Evolutionary conservation across 92 coral and sea anemone genomes (phyloP).

Genomic region (Umimayanthus chanpuru): DNA sequence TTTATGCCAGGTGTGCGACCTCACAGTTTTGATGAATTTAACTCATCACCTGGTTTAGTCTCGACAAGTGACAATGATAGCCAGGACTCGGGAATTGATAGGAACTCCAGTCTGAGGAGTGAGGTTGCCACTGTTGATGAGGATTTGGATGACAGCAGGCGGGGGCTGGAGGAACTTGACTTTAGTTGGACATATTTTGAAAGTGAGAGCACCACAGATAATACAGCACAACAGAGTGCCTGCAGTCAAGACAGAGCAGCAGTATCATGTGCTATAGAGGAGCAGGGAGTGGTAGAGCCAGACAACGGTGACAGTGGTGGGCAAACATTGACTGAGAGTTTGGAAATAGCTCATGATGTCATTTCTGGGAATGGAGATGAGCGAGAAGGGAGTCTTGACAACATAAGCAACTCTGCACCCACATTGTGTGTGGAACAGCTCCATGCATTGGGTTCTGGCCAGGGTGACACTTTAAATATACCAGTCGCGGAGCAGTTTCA

Average conservation of each 20-base stretch:
- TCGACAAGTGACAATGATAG: constrained; percentile 64
- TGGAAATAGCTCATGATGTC: constrained; percentile 29
- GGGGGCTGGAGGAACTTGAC: constrained; percentile 42
- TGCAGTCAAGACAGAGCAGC: background rate
- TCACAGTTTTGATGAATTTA: constrained; percentile 59
- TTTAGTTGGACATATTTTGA: constrained; percentile 81
- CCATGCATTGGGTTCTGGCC: background rate
- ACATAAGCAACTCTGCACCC: background rate
- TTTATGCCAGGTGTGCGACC: constrained; percentile 36
- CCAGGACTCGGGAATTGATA: constrained; percentile 83
- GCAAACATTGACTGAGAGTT: background rate
- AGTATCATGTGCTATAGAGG: constrained; percentile 28
- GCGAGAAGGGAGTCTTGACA: constrained; percentile 33
- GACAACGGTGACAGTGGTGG: background rate
- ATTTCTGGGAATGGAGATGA: constrained; percentile 9
- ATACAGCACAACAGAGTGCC: background rate
- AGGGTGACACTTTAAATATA: background rate
- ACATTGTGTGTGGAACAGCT: constrained; percentile 6
- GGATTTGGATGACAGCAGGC: constrained; percentile 37
- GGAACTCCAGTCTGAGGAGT: constrained; percentile 53
- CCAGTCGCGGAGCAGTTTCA: background rate
- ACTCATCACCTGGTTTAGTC: constrained; percentile 39
- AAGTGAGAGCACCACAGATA: background rate
- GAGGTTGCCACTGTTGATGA: constrained; percentile 40
- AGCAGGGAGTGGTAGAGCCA: constrained; percentile 34